Evolutionary conservation across 2,797 vertebrate species (phyloP), one percentile per base, ranked within the genome.

Genomic region (Presbytis comata): DNA sequence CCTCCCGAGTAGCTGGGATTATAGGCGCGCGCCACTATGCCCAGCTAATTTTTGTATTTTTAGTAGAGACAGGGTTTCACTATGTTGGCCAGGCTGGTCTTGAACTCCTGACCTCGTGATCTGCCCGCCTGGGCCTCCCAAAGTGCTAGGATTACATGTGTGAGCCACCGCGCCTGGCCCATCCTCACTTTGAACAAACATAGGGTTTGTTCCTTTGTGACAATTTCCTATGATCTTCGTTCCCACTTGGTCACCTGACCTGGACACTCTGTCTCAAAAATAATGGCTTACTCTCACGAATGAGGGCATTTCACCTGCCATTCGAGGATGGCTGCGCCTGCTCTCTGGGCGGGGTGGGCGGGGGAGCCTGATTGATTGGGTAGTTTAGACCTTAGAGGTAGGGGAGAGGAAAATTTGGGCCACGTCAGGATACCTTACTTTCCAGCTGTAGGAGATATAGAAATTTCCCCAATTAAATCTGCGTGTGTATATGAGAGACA

Each of bases 401-500:
- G 21, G 30, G n/a, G n/a, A 9, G 11, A 64, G n/a, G 30, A 93
- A 78, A 14, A 33, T 8, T 57, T 2, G 26, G 39, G 28, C 39
- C 39, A 64, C 44, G 80, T 84, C 12, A 70, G 36, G 19, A 33
- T 50, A 46, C 4, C 39, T 61, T 28, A 87, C 39, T 80, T 33
- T 83, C 53, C 50, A 78, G 80, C 41, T 57, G 83, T 33, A 96
- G 44, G 36, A 26, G 50, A 55, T 5, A 8, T 39, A 64, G 46
- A 36, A 80, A 79, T 87, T 67, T n/a, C 48, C 57, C 87, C 17
- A 46, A 11, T 50, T 28, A 36, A 76, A 46, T 95, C 44, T 57
- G 6, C 7, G 50, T 53, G 50, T 53, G 17, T 53, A 1, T 53
- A 21, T 53, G 46, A 48, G 3, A 13, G 17, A 7, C 7, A 22